phyloP scores from a whole-genome alignment of 1,140 invertebrate genomes.

The Penaeus japonicus region DNA sequence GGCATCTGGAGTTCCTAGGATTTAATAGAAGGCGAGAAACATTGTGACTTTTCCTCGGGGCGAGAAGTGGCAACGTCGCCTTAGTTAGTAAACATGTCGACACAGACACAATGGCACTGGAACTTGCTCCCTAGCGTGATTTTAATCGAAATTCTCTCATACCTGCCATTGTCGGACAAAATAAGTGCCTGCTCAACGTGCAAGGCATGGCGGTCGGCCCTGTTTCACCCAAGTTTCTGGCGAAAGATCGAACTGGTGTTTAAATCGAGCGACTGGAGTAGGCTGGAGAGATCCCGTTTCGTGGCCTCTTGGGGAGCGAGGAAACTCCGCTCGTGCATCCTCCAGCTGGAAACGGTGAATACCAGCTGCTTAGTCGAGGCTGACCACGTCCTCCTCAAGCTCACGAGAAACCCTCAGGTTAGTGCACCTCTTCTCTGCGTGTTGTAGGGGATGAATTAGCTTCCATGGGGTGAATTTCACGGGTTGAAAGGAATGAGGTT shows the following conservation, averaged over 20 bases:
- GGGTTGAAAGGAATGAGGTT: no score
- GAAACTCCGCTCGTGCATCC: conserved; percentile 64
- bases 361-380: conserved; percentile 63
- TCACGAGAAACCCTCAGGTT: conserved; percentile 62
- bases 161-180: conserved; percentile 69
- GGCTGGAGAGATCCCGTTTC: conserved; percentile 64
- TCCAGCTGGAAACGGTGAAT: conserved; percentile 66
- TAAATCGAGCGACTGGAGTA: conserved; percentile 64
- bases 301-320: conserved; percentile 65
- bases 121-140: conserved; percentile 71
- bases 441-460: neutral
- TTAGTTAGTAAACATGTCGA: conserved; percentile 59
- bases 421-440: conserved; percentile 42
- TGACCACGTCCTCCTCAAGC: conserved; percentile 59
- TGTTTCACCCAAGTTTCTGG: conserved; percentile 73
- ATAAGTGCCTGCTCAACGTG: conserved; percentile 71
- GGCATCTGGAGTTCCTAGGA: neutral
- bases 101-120: conserved; percentile 64
- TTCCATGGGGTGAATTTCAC: no score
- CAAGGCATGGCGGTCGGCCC: conserved; percentile 71
- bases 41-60: conserved; percentile 39
- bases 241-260: conserved; percentile 65
- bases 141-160: conserved; percentile 72
- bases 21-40: neutral
- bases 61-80: conserved; percentile 58